Base-by-base conservation (phyloP, 2,888 invertebrate genomes). In the Urechis unicinctus region DNA sequence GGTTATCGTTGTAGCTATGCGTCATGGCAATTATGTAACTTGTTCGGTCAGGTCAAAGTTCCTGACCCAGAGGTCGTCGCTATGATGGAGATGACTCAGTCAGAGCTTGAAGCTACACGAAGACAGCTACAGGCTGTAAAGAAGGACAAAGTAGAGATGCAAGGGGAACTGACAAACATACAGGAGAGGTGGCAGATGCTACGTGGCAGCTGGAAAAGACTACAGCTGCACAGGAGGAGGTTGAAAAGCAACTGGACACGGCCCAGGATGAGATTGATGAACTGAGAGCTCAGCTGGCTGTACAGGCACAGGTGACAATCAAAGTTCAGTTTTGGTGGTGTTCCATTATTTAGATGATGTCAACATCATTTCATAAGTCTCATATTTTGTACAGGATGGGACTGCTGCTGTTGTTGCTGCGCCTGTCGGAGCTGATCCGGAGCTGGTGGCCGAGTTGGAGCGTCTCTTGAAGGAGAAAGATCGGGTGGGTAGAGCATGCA, bases 31-130 rank as follows among this genome's bases (percentile, higher is more conserved):
- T 50, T 36, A 49, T 31, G 26, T 31, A 21, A n/a, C n/a, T n/a
- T n/a, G n/a, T n/a, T n/a, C n/a, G n/a, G n/a, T n/a, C 47, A 74
- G 73, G 69, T 74, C 25, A 68, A 64, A 54, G 72, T 74, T 17
- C 70, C 72, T 30, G 74, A 74, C 52, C 71, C 69, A 21, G 62
- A 58, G 2, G 60, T 70, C 24, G 57, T 70, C 22, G 62, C 60
- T 24, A 62, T 65, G 45, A 57, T 72, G 25, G 66, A 71, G 56
- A 60, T 57, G 47, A 62, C 64, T 13, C 69, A 68, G 53, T 59
- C 52, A 22, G 66, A 69, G 44, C 58, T 71, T 4, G 63, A 59
- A 36, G 45, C 17, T 13, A 46, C 53, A 29, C 46, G 31, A 46
- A 54, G 44, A 28, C 52, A 61, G 47, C 50, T 59, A 21, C 36